Conservation (phyloP, 2,888 invertebrate species). For the Eilema griseolum region DNA sequence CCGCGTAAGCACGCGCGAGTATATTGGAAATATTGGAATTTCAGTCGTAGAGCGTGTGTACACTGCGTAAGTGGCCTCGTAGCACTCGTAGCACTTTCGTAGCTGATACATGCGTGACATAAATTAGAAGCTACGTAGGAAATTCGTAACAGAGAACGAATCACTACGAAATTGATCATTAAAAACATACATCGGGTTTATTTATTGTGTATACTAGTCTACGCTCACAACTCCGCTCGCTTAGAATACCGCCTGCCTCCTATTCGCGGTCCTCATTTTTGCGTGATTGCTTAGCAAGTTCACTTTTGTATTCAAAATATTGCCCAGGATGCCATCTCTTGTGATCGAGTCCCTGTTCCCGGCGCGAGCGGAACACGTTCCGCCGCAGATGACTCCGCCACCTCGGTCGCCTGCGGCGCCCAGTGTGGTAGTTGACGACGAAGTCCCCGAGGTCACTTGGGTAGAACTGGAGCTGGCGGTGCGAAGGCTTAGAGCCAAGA, state of each 20-base stretch:
- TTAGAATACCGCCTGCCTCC: neutral
- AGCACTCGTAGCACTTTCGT: slow-evolving; percentile 20
- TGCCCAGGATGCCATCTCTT: too few species aligned
- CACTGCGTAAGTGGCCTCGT: slow-evolving; percentile 19
- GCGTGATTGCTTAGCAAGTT: too few species aligned
- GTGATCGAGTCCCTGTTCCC: too few species aligned
- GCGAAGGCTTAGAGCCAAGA: too few species aligned
- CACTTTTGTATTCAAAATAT: too few species aligned
- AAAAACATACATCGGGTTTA: neutral
- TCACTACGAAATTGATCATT: neutral
- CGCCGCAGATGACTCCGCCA: too few species aligned
- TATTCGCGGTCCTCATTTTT: neutral
- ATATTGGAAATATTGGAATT: slow-evolving; percentile 20
- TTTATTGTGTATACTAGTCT: neutral
- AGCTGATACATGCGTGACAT: slow-evolving; percentile 13
- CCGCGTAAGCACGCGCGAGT: slow-evolving; percentile 10
- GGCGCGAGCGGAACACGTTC: too few species aligned
- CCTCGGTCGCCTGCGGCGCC: too few species aligned
- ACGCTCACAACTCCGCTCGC: neutral
- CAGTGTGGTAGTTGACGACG: too few species aligned
- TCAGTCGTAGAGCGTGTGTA: slow-evolving; percentile 10
- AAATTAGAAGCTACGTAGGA: neutral
- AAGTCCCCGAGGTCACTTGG: too few species aligned
- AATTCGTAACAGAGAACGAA: neutral
- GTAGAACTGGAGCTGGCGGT: too few species aligned